Conservation (phyloP, 2,113 vertebrate genomes). For the Crypturellus undulatus region DNA sequence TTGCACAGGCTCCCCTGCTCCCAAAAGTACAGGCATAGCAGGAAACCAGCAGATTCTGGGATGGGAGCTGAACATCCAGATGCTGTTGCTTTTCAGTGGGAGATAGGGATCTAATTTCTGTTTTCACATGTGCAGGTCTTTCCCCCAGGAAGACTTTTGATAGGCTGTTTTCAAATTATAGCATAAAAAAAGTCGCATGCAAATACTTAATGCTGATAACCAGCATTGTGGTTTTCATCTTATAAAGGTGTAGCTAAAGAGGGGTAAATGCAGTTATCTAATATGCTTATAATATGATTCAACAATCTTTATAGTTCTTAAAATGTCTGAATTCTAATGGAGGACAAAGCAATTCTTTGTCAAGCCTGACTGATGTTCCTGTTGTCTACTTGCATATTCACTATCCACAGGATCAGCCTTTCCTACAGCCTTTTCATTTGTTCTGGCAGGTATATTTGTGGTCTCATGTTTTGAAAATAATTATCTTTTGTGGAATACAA, state of each 20-base stretch:
- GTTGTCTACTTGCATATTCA: not conserved
- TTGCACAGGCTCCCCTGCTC: not conserved
- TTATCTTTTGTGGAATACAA: not conserved
- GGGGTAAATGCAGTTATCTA: fast-evolving
- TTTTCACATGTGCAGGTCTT: not conserved
- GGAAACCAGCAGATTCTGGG: not conserved
- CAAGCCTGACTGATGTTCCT: not conserved
- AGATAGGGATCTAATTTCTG: not conserved
- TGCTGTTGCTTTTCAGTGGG: not conserved
- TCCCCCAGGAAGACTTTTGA: no score
- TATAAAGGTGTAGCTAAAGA: not conserved
- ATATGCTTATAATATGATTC: not conserved
- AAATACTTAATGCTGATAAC: not conserved
- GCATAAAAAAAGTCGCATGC: fast-evolving
- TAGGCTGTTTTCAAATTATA: no score
- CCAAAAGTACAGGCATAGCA: not conserved
- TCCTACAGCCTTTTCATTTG: not conserved
- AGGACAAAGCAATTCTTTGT: not conserved
- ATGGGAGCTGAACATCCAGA: not conserved
- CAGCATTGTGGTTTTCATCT: not conserved
- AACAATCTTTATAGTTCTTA: not conserved
- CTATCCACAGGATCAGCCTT: not conserved
- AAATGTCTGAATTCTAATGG: not conserved
- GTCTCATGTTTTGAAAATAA: not conserved
- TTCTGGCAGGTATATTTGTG: not conserved